A percentile compares a stretch with the other conserved stretches of the same genome.
phyloP scores from a whole-genome alignment of 2,797 vertebrate species.

The Falco rusticolus region DNA sequence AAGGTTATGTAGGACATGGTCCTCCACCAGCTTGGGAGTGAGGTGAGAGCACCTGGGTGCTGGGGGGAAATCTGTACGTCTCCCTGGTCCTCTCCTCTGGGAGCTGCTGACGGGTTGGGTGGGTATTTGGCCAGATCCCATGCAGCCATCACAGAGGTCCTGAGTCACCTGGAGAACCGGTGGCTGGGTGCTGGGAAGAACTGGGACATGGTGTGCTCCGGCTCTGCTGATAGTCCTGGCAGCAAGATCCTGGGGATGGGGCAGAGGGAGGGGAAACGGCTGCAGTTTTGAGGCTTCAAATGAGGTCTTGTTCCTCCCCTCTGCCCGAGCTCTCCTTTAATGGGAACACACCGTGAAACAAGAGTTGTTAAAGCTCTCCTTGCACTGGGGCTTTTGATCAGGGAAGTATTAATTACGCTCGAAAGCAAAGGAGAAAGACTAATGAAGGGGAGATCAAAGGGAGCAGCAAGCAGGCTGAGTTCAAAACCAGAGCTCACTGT shows the following conservation, averaged over 20 bases:
- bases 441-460: conserved; percentile 69
- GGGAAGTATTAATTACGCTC: conserved; percentile 45
- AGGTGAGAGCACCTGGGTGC: neutral
- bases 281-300: neutral
- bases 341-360: neutral
- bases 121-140: neutral
- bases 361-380: neutral
- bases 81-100: neutral
- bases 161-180: neutral
- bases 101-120: neutral
- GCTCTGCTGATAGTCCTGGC: neutral
- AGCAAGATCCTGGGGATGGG: neutral
- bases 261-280: neutral
- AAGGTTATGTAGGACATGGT: neutral
- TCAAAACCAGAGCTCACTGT: neutral
- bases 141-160: neutral
- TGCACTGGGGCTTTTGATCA: conserved; percentile 39
- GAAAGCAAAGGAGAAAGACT: conserved; percentile 37
- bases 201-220: accelerated
- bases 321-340: neutral
- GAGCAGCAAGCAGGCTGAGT: neutral
- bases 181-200: neutral
- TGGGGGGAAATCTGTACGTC: neutral
- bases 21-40: neutral
- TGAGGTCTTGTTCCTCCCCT: neutral